Evolutionary conservation across 2,888 invertebrate genomes (phyloP).

Genomic region (Oligia fasciuncula): DNA sequence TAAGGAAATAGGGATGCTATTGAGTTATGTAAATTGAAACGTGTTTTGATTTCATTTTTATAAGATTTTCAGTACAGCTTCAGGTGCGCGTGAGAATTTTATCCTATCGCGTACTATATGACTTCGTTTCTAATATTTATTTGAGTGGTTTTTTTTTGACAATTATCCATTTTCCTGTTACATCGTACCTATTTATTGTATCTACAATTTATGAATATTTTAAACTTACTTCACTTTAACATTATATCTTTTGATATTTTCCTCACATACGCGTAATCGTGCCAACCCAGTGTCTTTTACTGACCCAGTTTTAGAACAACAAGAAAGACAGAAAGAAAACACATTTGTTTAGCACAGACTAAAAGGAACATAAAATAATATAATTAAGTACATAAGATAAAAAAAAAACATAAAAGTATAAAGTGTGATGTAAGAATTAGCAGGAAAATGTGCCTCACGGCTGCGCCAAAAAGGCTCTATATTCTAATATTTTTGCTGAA

Average conservation of each 20-base stretch:
- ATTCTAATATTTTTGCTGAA: too few relatives aligned
- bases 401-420: too few relatives aligned
- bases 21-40: slow-evolving; percentile 51
- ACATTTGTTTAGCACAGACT: too few relatives aligned
- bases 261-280: not conserved
- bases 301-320: not conserved
- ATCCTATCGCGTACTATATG: not conserved
- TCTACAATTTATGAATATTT: not conserved
- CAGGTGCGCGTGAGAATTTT: slow-evolving; percentile 18
- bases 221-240: not conserved
- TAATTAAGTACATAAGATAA: too few relatives aligned
- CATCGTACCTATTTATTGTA: not conserved
- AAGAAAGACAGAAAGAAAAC: too few relatives aligned
- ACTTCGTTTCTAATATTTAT: not conserved
- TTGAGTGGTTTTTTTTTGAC: not conserved
- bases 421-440: too few relatives aligned
- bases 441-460: too few relatives aligned
- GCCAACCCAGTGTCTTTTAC: too few relatives aligned
- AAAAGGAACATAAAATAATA: too few relatives aligned
- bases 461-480: too few relatives aligned
- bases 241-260: not conserved
- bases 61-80: slow-evolving; percentile 20
- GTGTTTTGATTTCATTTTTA: slow-evolving; percentile 46
- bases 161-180: not conserved
- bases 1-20: slow-evolving; percentile 31